A percentile compares a stretch with the other conserved stretches of the same genome.
Conservation (phyloP, 2,797 vertebrate genomes). For the Orientallactaga sibirica region DNA sequence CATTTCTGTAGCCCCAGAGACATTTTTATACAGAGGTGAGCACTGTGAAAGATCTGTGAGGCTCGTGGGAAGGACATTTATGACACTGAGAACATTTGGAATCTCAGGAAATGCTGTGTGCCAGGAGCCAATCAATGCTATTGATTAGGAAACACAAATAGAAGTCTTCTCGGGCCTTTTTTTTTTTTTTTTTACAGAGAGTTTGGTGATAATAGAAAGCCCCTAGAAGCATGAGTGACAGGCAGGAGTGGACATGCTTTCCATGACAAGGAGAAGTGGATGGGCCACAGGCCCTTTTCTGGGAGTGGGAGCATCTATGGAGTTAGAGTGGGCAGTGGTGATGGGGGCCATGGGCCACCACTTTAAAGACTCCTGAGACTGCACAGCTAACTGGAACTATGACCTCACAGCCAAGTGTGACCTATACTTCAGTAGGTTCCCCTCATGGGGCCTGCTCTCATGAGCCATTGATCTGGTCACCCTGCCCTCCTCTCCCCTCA, state of each 20-base stretch:
- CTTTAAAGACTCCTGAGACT: no score
- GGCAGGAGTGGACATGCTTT: background rate
- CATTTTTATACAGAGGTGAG: background rate
- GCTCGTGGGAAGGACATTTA: background rate
- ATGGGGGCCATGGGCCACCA: background rate
- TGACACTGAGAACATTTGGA: background rate
- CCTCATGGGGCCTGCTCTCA: background rate
- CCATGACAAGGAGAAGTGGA: background rate
- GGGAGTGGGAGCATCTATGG: background rate
- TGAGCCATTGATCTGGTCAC: background rate
- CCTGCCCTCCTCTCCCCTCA: background rate
- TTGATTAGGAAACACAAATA: constrained; percentile 60
- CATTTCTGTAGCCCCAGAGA: background rate
- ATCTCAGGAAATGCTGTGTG: constrained; percentile 53
- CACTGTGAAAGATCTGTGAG: background rate
- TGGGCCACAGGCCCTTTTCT: background rate
- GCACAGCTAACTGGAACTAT: no score
- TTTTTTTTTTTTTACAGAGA: background rate
- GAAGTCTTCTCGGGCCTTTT: constrained; percentile 36
- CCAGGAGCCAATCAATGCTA: constrained; percentile 33
- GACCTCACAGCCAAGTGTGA: background rate
- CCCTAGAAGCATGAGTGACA: background rate
- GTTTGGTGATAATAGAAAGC: background rate
- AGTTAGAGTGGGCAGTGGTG: background rate
- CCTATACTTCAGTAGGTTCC: accelerated